Percentiles rank a stretch among this genome's conserved stretches.
These are phyloP conservation scores for Eucidaris tribuloides DNA, from an alignment of 35 echinoderm and acorn worm species.

Conservation along the genomic window DNA sequence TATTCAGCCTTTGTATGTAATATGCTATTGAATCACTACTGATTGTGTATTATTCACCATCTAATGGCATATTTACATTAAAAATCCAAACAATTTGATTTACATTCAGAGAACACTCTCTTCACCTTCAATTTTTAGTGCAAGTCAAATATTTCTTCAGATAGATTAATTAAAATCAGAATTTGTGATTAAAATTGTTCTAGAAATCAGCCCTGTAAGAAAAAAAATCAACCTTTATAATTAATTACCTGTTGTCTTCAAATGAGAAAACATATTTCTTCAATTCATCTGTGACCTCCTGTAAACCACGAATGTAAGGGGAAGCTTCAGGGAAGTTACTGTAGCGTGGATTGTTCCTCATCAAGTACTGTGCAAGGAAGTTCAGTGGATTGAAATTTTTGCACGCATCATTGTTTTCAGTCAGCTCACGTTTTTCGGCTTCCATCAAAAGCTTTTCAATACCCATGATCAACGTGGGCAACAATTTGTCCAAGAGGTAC, in stretches of 20 bases:
- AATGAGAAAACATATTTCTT: constrained; percentile 98
- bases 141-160: too few species aligned
- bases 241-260: constrained; percentile 95
- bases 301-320: constrained; percentile 86
- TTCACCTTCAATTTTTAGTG: too few species aligned
- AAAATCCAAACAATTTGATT: too few species aligned
- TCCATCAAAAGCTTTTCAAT: constrained; percentile 85
- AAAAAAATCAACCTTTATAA: too few species aligned
- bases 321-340: constrained; percentile 98
- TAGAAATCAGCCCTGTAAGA: too few species aligned
- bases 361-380: constrained; percentile 92
- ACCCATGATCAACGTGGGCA: constrained; percentile 94
- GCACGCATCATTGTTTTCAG: constrained; percentile 54
- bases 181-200: too few species aligned
- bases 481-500: constrained; percentile 89
- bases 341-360: constrained; percentile 95
- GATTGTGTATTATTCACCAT: too few species aligned
- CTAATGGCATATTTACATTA: too few species aligned
- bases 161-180: too few species aligned
- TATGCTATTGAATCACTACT: too few species aligned
- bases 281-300: constrained; percentile 96
- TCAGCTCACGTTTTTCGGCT: constrained; percentile 70
- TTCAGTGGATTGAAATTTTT: constrained; percentile 96
- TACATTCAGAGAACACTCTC: too few species aligned
- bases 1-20: too few species aligned